These are phyloP conservation scores for Listronotus oregonensis DNA, from an alignment of 1,140 invertebrate species.

Conservation along the genomic window DNA sequence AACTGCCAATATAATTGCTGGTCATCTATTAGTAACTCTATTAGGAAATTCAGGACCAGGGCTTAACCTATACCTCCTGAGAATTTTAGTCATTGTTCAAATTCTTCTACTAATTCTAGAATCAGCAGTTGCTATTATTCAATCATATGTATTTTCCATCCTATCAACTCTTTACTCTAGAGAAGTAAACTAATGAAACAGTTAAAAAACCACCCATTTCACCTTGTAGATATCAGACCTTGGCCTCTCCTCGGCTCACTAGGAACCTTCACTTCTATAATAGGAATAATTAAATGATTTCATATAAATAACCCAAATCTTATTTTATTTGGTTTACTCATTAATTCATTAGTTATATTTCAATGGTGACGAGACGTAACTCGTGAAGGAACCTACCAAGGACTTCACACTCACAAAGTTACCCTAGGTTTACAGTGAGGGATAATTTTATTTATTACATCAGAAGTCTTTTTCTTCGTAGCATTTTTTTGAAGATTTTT, in stretches of 20 bases:
- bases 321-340: too few relatives aligned
- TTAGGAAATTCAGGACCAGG: too few relatives aligned
- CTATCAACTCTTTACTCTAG: conserved; percentile 51
- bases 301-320: conserved; percentile 56
- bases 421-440: conserved; percentile 60
- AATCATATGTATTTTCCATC: conserved; percentile 49
- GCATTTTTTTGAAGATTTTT: too few relatives aligned
- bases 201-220: conserved; percentile 57
- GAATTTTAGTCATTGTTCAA: too few relatives aligned
- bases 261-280: conserved; percentile 55
- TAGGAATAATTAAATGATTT: conserved; percentile 60
- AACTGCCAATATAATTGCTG: too few relatives aligned
- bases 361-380: conserved; percentile 71
- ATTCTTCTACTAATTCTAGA: too few relatives aligned
- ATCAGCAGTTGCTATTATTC: too few relatives aligned
- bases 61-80: too few relatives aligned
- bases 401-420: conserved; percentile 58
- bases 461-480: too few relatives aligned
- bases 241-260: conserved; percentile 60
- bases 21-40: too few relatives aligned
- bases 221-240: conserved; percentile 62
- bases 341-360: conserved; percentile 58
- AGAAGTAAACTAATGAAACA: conserved; percentile 56
- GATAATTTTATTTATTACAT: conserved; percentile 69
- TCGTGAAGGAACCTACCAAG: conserved; percentile 64